A percentile compares a stretch with the other conserved stretches of the same genome.
Conservation (phyloP, 2,888 invertebrate genomes). For the Deilephila elpenor region DNA sequence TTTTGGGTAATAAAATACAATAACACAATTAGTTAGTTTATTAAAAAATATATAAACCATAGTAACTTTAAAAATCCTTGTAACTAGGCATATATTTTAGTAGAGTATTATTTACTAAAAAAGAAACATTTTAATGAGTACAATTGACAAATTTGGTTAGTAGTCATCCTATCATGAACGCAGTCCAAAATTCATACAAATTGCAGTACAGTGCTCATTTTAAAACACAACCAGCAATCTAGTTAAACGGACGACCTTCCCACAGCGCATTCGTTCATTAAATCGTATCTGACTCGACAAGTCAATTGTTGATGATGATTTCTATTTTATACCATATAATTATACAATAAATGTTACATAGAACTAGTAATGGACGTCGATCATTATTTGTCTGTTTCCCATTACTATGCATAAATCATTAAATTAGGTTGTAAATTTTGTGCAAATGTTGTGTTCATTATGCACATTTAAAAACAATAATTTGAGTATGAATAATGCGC, state of each 20-base stretch:
- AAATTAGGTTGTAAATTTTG: neutral
- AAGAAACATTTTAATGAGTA: too few relatives aligned
- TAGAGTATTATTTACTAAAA: too few relatives aligned
- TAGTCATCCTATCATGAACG: too few relatives aligned
- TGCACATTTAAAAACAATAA: neutral
- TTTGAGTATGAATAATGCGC: too few relatives aligned
- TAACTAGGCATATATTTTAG: too few relatives aligned
- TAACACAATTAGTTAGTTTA: too few relatives aligned
- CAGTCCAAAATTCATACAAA: neutral
- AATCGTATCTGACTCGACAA: slow-evolving; percentile 1
- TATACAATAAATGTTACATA: slow-evolving; percentile 6
- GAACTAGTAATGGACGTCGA: slow-evolving; percentile 2
- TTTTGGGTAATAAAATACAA: too few relatives aligned
- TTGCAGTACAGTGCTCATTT: neutral
- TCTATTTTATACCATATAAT: slow-evolving; percentile 4
- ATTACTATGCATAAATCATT: neutral
- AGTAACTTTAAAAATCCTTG: too few relatives aligned
- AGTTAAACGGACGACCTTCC: neutral
- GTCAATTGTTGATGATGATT: slow-evolving; percentile 4
- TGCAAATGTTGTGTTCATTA: neutral
- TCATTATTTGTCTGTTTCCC: neutral
- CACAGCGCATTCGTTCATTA: neutral
- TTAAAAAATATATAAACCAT: too few relatives aligned
- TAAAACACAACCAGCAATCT: neutral
- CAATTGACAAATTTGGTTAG: too few relatives aligned